Base-by-base conservation (phyloP, 30 jellyfish, hydroid and myxozoan species). In the Catostylus mosaicus region DNA sequence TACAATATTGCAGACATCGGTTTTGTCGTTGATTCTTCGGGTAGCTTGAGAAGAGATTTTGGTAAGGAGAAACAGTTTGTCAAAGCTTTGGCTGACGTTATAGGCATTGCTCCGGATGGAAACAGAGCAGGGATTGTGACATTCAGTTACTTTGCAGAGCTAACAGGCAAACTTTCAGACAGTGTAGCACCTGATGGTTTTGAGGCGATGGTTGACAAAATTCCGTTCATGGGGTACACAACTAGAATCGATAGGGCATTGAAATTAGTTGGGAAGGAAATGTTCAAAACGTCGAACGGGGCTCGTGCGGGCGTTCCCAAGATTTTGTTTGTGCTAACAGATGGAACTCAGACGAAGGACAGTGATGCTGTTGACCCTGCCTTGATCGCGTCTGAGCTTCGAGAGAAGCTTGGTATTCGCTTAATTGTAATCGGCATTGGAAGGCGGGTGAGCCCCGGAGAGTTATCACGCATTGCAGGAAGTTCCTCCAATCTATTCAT, bases 191-290 rank as follows among this genome's bases (percentile, higher is more conserved):
- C 45, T 29, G 66, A 12, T 22, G 82, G 29, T 40, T 84, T 84
- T 35, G 46, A 71, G 65, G 51, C 75, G 33, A 86, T 86, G 8
- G 94, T 84, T 27, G 82, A 84, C 68, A 48, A 43, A 18, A 32
- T 84, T 69, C 82, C 74, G 14, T 78, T 84, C 80, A 38, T 84
- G 82, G 82, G 82, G 7, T 47, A 76, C 26, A 84, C 82, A 1
- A 84, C 94, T 0, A 38, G 94, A n/a, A 84, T 84, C 43, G 94
- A 84, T 82, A 84, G 23, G 38, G 94, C 82, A 32, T 68, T 84
- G 74, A 84, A 66, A 46, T 12, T 22, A 3, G 94, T 71, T 9
- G 38, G 19, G 30, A 46, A 63, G 46, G 81, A 84, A n/a, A 73
- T 84, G 87, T 84, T 84, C 67, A 37, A 40, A 7, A 63, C 27